These are phyloP conservation scores for Agapornis canus DNA, from an alignment of 2,797 vertebrate genomes.

Conservation along the genomic window DNA sequence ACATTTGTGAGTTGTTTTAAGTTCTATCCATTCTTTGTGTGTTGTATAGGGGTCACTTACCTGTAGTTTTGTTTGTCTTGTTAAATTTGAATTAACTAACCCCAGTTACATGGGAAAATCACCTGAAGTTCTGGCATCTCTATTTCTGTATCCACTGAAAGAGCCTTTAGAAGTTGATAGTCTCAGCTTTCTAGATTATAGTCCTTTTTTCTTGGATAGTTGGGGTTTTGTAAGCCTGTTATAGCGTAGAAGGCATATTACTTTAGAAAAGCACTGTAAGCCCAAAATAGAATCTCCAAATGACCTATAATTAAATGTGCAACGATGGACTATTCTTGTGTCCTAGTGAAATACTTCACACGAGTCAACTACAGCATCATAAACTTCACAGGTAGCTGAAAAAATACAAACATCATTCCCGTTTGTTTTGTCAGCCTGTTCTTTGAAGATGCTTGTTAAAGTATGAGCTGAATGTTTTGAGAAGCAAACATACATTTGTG, in stretches of 20 bases:
- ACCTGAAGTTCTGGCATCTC: background rate
- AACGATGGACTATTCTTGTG: background rate
- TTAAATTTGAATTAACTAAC: background rate
- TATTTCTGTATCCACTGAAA: background rate
- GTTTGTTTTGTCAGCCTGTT: background rate
- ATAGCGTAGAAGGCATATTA: background rate
- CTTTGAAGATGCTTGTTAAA: background rate
- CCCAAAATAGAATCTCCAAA: background rate
- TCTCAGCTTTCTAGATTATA: background rate
- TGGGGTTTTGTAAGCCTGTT: background rate
- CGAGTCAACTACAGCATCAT: background rate
- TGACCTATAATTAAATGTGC: background rate
- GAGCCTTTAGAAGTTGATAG: background rate
- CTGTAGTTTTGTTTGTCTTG: background rate
- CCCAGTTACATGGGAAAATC: background rate
- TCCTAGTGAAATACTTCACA: background rate
- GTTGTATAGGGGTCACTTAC: background rate
- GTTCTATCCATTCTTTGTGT: rapidly evolving
- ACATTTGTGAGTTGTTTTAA: background rate
- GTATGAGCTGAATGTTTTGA: background rate
- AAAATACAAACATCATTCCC: background rate
- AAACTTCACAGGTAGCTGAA: background rate
- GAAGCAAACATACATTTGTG: background rate
- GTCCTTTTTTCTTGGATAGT: background rate
- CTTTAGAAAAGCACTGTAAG: background rate